Evolutionary conservation across 2,888 invertebrate species (phyloP).

Genomic region (Stratiomys singularior): DNA sequence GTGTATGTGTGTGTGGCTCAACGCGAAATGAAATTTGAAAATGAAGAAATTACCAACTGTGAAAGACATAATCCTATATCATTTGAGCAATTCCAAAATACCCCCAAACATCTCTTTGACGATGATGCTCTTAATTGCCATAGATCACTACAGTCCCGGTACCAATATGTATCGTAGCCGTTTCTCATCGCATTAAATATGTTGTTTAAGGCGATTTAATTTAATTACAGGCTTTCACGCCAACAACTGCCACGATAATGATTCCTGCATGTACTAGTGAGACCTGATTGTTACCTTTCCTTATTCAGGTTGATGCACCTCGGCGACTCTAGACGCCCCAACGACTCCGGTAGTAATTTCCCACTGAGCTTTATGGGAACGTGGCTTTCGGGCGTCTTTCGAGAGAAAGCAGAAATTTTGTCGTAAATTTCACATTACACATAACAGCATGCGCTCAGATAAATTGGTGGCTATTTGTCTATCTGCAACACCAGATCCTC

Average conservation of each 20-base stretch:
- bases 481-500: not conserved
- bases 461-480: slow-evolving; percentile 26
- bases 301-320: slow-evolving; percentile 19
- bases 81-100: slow-evolving; percentile 13
- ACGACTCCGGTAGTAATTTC: not conserved
- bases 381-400: slow-evolving; percentile 12
- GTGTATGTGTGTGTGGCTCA: no score
- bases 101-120: not conserved
- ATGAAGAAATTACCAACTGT: slow-evolving; percentile 23
- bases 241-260: slow-evolving; percentile 1
- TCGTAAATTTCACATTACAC: slow-evolving; percentile 31
- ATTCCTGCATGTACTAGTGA: not conserved
- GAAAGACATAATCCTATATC: slow-evolving; percentile 22
- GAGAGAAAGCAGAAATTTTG: slow-evolving; percentile 32
- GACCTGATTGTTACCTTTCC: slow-evolving; percentile 31
- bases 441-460: slow-evolving; percentile 11
- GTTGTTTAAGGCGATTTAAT: slow-evolving; percentile 41
- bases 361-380: slow-evolving; percentile 7
- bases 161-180: not conserved
- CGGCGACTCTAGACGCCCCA: no score
- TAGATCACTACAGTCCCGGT: slow-evolving; percentile 10
- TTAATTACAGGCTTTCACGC: slow-evolving; percentile 42
- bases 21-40: not conserved
- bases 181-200: not conserved
- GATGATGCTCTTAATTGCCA: slow-evolving; percentile 36